phyloP scores from a whole-genome alignment of 2,113 vertebrate species.

The Bothrops jararaca region DNA sequence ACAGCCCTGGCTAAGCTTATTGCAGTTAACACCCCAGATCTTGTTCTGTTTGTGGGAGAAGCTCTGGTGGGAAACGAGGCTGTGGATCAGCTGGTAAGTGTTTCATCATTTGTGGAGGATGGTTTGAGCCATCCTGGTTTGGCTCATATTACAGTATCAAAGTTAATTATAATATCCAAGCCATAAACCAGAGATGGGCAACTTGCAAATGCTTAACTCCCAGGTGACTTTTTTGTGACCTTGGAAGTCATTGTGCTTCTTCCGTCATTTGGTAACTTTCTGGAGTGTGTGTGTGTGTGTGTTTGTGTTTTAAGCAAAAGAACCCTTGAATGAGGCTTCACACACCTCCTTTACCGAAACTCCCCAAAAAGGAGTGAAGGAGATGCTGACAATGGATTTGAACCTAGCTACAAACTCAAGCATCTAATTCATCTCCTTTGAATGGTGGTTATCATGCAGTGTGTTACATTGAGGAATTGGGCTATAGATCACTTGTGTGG shows the following conservation, averaged over 20 bases:
- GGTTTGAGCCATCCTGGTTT: fast-evolving
- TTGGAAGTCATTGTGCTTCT: neutral
- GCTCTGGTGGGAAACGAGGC: conserved; percentile 96
- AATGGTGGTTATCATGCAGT: neutral
- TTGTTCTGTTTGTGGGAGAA: conserved; percentile 96
- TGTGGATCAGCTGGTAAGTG: conserved; percentile 94
- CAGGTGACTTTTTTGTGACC: neutral
- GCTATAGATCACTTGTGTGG: neutral
- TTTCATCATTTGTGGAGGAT: neutral
- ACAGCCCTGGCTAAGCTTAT: conserved; percentile 95
- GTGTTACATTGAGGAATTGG: neutral
- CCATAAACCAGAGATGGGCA: neutral
- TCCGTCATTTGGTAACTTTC: neutral
- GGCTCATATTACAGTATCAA: neutral
- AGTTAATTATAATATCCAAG: neutral
- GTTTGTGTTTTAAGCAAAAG: neutral
- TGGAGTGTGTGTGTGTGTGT: neutral
- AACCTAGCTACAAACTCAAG: neutral
- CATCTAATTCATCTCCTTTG: neutral
- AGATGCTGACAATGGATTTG: neutral
- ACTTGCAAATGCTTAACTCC: neutral
- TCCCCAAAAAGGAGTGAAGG: neutral
- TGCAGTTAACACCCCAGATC: conserved; percentile 90
- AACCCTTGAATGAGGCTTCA: neutral
- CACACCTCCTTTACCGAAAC: neutral